A percentile compares a stretch with the other conserved stretches of the same genome.
These are phyloP conservation scores for Lasioglossum baleicum DNA, from an alignment of 1,140 invertebrate species.

Conservation along the genomic window DNA sequence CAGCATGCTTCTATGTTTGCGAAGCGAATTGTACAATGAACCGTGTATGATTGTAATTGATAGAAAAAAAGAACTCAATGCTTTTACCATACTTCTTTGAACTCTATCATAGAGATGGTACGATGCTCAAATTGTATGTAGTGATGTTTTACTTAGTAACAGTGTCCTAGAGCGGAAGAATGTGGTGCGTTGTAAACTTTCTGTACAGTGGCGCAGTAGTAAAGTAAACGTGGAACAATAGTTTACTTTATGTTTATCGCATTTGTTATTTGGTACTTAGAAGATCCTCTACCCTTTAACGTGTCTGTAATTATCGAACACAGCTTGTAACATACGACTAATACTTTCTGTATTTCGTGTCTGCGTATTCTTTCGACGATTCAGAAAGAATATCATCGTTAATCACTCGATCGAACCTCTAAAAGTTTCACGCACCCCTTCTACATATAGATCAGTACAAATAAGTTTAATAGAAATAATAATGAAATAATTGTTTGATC, in stretches of 20 bases:
- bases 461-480: constrained; percentile 64
- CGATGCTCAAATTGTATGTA: constrained; percentile 68
- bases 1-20: constrained; percentile 34
- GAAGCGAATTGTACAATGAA: constrained; percentile 28
- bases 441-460: constrained; percentile 68
- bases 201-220: constrained; percentile 28
- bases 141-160: constrained; percentile 60
- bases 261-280: constrained; percentile 53
- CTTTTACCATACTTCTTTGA: constrained; percentile 65
- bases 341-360: constrained; percentile 24
- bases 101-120: constrained; percentile 61
- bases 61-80: constrained; percentile 49
- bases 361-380: constrained; percentile 13
- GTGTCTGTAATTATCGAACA: neutral
- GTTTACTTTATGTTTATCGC: constrained; percentile 31
- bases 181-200: constrained; percentile 55
- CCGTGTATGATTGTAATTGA: constrained; percentile 43
- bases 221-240: constrained; percentile 9
- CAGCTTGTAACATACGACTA: neutral
- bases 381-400: neutral
- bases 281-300: neutral
- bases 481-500: constrained; percentile 59
- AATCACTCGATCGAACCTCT: neutral
- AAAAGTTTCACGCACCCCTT: constrained; percentile 56
- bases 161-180: constrained; percentile 60